Conservation (phyloP, 2,888 invertebrate species). For the Platycnemis pennipes region DNA sequence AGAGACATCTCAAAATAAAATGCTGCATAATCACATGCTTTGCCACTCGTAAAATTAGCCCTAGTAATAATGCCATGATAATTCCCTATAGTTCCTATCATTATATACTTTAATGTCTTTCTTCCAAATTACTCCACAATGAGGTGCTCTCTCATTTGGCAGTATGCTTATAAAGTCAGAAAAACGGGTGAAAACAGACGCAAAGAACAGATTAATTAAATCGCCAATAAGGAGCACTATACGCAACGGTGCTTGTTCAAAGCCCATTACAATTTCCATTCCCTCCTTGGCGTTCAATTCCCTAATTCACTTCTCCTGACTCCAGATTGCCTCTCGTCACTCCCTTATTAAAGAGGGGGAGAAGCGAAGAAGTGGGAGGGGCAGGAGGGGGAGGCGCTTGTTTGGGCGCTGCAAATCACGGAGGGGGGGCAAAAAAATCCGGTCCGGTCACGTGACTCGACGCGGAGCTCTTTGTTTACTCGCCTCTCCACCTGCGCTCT, state of each 20-base stretch:
- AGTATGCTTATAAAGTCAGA: no score
- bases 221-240: background rate
- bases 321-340: background rate
- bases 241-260: background rate
- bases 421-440: background rate
- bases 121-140: background rate
- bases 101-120: no score
- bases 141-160: background rate
- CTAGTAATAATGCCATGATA: no score
- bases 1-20: no score
- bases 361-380: background rate
- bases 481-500: background rate
- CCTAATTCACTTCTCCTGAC: background rate
- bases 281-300: background rate
- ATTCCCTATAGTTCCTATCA: no score
- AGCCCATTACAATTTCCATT: background rate
- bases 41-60: no score
- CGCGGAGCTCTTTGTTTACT: background rate
- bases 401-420: background rate
- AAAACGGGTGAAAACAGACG: background rate
- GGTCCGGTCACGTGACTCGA: background rate
- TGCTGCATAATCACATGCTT: no score
- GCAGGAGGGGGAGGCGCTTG: background rate
- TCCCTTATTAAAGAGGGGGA: background rate
- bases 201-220: background rate